Percentiles rank a stretch among this genome's conserved stretches.
phyloP scores from a whole-genome alignment of 2,113 vertebrate species.

The Sitta europaea region DNA sequence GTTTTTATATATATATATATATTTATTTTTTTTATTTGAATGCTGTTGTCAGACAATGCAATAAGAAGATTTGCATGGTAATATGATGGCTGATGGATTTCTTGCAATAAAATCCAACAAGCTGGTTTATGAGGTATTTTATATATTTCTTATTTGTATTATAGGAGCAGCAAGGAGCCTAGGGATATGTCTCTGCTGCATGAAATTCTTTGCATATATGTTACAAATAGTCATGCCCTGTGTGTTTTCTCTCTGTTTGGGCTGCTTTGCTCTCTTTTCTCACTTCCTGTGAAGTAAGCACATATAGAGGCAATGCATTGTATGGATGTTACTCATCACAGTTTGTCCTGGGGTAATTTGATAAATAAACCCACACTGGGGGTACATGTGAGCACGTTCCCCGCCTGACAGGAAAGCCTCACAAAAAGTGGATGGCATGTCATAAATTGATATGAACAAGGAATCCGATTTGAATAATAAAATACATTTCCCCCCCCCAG shows the following conservation, averaged over 20 bases:
- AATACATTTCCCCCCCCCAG: neutral
- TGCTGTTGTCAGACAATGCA: constrained; percentile 27
- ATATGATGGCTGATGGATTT: constrained; percentile 45
- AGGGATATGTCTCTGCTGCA: neutral
- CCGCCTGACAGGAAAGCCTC: neutral
- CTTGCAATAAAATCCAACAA: constrained; percentile 41
- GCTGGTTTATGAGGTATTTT: constrained; percentile 39
- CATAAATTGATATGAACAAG: neutral
- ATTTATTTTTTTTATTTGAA: neutral
- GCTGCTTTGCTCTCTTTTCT: neutral
- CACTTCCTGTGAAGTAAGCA: neutral
- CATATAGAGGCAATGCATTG: neutral
- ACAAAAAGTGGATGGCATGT: neutral
- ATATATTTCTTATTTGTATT: constrained; percentile 32
- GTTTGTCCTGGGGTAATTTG: neutral
- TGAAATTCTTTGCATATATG: neutral
- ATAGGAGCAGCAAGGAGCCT: neutral
- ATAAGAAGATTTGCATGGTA: constrained; percentile 48
- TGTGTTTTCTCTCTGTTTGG: constrained; percentile 8
- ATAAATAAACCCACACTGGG: neutral
- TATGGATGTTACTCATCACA: neutral
- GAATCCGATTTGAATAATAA: constrained; percentile 43
- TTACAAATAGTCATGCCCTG: neutral
- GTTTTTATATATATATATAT: neutral
- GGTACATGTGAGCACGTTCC: neutral